Evolutionary conservation across 2,113 vertebrate species (phyloP), one percentile per base, ranked within the genome.

Genomic region (Galemys pyrenaicus): DNA sequence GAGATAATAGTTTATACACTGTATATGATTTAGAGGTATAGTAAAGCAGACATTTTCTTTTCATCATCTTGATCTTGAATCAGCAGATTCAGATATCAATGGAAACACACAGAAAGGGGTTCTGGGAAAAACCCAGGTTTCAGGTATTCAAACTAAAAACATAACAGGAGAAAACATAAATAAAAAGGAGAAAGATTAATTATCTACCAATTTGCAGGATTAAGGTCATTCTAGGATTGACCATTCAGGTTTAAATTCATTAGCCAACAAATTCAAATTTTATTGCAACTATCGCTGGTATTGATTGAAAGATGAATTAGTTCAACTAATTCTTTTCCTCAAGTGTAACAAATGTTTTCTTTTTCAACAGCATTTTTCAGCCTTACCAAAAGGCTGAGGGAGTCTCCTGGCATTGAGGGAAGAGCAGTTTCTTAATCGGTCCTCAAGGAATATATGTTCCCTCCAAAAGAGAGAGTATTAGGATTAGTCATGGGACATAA

Each of bases 261-360:
- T 84, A 89, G 41, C 30, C 26, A 67, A 35, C 13, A 94, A 93
- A 46, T 65, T 75, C 39, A 94, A 75, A 87, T 80, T 30, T 16
- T 83, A 74, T 41, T 54, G 12, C 56, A 77, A 46, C 28, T 58
- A 77, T 54, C 83, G 24, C 24, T 84, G 41, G 71, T 80, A 73
- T 39, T 92, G 87, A 83, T 81, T 84, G 65, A 84, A 92, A 96
- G 60, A 83, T 79, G 10, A 94, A 17, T 92, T 83, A 32, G 30
- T 54, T 75, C 91, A 81, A 67, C 41, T 92, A 10, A 78, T 80
- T 74, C 12, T 78, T 95, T 89, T 93, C 12, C 37, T 96, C 9
- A 44, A 73, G 39, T 60, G 20, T 68, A 80, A 87, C 62, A 84
- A 62, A 82, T 35, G 8, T 37, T 13, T 88, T 90, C 41, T 39